These are phyloP conservation scores for Rhegmatorhina hoffmannsi DNA, from an alignment of 2,113 vertebrate genomes.

Conservation along the genomic window DNA sequence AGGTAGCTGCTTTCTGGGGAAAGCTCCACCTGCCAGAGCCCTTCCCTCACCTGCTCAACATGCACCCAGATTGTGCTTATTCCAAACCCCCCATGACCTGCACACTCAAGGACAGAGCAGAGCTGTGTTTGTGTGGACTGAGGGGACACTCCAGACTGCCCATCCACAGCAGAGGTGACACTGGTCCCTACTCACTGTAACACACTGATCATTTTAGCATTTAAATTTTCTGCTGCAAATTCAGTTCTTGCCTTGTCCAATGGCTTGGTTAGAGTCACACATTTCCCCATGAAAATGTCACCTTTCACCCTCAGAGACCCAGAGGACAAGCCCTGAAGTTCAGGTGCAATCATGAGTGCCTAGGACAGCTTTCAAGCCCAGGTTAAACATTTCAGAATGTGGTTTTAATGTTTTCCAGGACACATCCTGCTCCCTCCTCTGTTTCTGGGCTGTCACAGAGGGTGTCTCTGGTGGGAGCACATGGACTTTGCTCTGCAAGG, in stretches of 20 bases:
- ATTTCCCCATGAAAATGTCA: background rate
- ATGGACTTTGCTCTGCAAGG: background rate
- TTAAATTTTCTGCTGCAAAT: background rate
- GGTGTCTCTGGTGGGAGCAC: background rate
- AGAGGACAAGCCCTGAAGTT: background rate
- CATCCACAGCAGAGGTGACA: no score
- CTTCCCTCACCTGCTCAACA: background rate
- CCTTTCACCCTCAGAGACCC: background rate
- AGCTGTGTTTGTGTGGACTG: background rate
- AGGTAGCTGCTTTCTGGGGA: no score
- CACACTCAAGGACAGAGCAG: background rate
- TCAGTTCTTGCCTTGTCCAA: background rate
- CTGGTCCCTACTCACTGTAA: no score
- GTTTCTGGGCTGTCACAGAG: background rate
- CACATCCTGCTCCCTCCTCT: background rate
- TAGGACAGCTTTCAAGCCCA: background rate
- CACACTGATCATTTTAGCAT: background rate
- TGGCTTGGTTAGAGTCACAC: background rate
- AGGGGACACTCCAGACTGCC: background rate
- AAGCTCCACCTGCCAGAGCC: background rate
- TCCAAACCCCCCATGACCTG: background rate
- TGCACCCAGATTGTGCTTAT: background rate
- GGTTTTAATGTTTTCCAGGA: slow-evolving; percentile 5
- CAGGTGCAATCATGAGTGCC: background rate
- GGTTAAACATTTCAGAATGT: slow-evolving; percentile 15